Evolutionary conservation across 2,888 invertebrate species (phyloP), one percentile per base, ranked within the genome.

Genomic region (Caenorhabditis plicata): DNA sequence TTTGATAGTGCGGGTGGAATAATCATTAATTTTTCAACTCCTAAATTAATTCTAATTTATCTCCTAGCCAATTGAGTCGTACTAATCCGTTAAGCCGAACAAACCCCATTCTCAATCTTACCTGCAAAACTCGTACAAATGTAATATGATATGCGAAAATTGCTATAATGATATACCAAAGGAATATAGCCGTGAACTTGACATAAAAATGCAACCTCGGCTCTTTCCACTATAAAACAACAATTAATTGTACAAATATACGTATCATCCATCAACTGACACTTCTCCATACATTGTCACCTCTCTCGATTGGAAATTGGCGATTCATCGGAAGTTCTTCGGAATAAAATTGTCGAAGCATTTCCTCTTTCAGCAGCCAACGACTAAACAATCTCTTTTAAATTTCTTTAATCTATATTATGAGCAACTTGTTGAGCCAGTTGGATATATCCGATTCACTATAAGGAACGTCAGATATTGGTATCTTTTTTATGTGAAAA

Each of bases 401-500:
- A 38, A 41, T 32, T 25, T 15, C 26, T 7, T n/a, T 23, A 13
- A 55, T 29, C n/a, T 5, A 9, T 25, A 15, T 5, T 19, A 36
- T 15, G 11, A 32, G 53, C 36, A 44, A 74, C 74, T 68, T 60
- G 17, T 60, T 65, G 26, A 77, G 44, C 77, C 77, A 77, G 15
- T 66, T 44, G 19, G 51, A 45, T 2, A 71, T 45, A 27, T 67
- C 71, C 5, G 39, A 38, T 47, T 75, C 74, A 20, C 54, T 58
- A 4, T 47, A 8, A 2, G 78, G 78, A 11, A 78, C 52, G 35
- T 71, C 56, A 46, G 46, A 75, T 84, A 75, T 63, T 5, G 68
- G 64, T 36, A 74, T 71, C 41, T 68, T 65, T 78, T 87, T 87
- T 62, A 90, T 86, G 82, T 88, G 86, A 80, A 90, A 88, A 81